Evolutionary conservation across 2,797 vertebrate species (phyloP), one percentile per base, ranked within the genome.

Genomic region (Hozukius guyotensis): DNA sequence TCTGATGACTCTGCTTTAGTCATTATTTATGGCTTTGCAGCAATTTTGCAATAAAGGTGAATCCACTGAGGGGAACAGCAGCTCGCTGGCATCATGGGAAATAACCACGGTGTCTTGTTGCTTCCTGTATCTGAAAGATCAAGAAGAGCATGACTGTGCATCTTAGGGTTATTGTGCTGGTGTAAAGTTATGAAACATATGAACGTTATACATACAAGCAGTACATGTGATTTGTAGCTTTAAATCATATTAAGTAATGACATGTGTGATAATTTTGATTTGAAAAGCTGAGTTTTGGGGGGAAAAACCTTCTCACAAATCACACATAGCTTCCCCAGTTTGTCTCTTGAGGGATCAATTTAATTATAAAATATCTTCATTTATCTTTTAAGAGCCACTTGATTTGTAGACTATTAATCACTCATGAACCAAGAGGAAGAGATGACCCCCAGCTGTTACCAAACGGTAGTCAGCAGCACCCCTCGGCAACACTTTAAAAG

Each of bases 11-110:
- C 74, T 36, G 75, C 75, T 75, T 81, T 72, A 70, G 61, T 86
- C 79, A 72, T 86, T 85, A 77, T 86, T 87, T 83, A 78, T 6
- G 20, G 59, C 77, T 84, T 83, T 72, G 65, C 67, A 42, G 62
- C 38, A 66, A 63, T 81, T 86, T 75, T 75, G 81, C 69, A 88
- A 87, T 86, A 89, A 85, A 85, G 71, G 52, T 84, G 67, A 72
- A 75, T 61, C 60, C 55, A 74, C 69, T 10, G 14, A 85, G 68
- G 46, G 59, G 32, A 88, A 83, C 57, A 63, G 16, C 36, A 84
- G 56, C 77, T 57, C 1, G 4, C 69, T 29, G 53, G 72, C 53
- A 25, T 86, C 88, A 31, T 81, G 82, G 86, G 90, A 93, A 93
- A 89, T 85, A 91, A 88, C 81, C 73, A 49, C 57, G n/a, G 65